Conservation (phyloP, 2,113 vertebrate genomes). For the Trogon melanurus region DNA sequence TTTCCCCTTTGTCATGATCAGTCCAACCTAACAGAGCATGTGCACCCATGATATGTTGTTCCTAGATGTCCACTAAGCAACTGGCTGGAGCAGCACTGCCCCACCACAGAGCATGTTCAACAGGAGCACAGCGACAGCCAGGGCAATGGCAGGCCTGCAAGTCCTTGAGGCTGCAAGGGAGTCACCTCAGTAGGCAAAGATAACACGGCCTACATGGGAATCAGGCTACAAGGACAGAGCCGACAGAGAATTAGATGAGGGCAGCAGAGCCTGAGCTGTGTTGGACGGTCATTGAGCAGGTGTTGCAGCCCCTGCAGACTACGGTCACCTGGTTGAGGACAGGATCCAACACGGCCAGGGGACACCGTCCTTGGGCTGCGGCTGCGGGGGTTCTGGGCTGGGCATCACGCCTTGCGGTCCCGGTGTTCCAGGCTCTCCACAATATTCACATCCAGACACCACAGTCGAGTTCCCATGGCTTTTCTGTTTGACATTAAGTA, state of each 20-base stretch:
- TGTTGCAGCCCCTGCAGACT: neutral
- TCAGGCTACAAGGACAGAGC: fast-evolving
- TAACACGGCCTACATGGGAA: fast-evolving
- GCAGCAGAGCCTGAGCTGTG: neutral
- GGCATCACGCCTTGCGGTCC: neutral
- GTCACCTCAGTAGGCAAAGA: neutral
- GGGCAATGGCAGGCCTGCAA: neutral
- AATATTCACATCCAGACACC: neutral
- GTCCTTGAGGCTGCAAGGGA: neutral
- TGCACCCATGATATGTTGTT: neutral
- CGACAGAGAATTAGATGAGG: neutral
- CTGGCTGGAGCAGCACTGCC: neutral
- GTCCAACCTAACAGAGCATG: neutral
- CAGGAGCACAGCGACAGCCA: neutral
- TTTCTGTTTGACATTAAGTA: neutral
- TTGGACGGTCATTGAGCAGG: neutral
- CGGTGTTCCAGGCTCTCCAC: fast-evolving
- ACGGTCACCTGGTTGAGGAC: neutral
- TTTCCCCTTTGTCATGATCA: neutral
- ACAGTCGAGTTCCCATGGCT: neutral
- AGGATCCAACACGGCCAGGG: fast-evolving
- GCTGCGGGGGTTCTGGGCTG: neutral
- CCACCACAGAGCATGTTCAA: neutral
- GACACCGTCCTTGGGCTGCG: neutral
- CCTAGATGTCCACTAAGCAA: neutral